Evolutionary conservation across 1,140 invertebrate genomes (phyloP).

Genomic region (Megalopta genalis): DNA sequence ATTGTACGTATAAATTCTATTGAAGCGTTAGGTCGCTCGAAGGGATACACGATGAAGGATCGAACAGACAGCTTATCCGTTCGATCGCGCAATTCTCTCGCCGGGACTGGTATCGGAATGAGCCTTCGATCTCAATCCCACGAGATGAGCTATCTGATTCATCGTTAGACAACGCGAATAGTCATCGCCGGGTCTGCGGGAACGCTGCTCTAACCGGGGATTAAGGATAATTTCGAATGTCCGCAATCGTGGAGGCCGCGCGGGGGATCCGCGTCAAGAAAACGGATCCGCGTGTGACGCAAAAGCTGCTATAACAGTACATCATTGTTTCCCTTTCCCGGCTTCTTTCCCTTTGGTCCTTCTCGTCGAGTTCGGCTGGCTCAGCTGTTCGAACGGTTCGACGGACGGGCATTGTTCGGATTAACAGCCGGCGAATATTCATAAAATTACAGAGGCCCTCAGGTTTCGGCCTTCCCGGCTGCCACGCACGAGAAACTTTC

Average conservation of each 20-base stretch:
- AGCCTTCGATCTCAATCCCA: slow-evolving; percentile 8
- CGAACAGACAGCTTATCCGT: neutral
- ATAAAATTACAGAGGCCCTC: slow-evolving; percentile 35
- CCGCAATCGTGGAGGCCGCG: slow-evolving; percentile 14
- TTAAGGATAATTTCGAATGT: slow-evolving; percentile 52
- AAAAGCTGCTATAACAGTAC: slow-evolving; percentile 45
- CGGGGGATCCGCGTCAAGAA: slow-evolving; percentile 17
- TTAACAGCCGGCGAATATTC: slow-evolving; percentile 47
- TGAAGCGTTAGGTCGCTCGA: no score
- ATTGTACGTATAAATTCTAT: no score
- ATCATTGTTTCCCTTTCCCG: slow-evolving; percentile 33
- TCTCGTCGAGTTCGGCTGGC: no score
- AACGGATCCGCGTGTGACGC: slow-evolving; percentile 28
- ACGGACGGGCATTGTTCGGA: slow-evolving; percentile 44
- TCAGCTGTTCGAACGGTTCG: neutral
- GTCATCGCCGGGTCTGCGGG: slow-evolving; percentile 21
- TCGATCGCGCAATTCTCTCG: neutral
- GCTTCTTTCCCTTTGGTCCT: neutral
- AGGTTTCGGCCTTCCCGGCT: neutral
- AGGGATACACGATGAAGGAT: no score
- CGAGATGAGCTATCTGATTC: slow-evolving; percentile 22
- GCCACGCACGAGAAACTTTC: slow-evolving; percentile 50
- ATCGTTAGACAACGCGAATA: slow-evolving; percentile 37
- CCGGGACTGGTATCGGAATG: neutral
- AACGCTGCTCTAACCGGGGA: slow-evolving; percentile 47